These are phyloP conservation scores for Aselliscus stoliczkanus DNA, from an alignment of 2,797 vertebrate genomes.

Conservation along the genomic window DNA sequence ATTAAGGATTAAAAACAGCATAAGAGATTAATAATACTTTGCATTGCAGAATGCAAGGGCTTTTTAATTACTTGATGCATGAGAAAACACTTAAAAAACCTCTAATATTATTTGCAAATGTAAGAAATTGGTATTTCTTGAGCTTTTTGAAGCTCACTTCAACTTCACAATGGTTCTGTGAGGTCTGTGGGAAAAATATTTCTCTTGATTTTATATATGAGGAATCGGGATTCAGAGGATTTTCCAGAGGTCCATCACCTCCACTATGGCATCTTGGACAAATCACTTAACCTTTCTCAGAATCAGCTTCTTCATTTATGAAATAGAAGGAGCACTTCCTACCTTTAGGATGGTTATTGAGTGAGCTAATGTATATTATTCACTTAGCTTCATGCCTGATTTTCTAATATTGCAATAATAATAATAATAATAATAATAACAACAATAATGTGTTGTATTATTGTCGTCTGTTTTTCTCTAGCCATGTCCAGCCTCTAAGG, in stretches of 20 bases:
- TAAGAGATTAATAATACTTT: constrained; percentile 28
- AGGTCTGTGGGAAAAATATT: neutral
- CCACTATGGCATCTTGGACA: neutral
- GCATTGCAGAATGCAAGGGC: neutral
- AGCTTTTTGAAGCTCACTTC: neutral
- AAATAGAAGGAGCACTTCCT: neutral
- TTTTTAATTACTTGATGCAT: constrained; percentile 17
- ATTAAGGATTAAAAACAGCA: constrained; percentile 4
- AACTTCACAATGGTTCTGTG: neutral
- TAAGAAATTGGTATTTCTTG: constrained; percentile 43
- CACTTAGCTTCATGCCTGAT: neutral
- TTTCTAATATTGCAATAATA: neutral
- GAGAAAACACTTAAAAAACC: constrained; percentile 4
- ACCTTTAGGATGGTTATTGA: neutral
- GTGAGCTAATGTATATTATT: neutral
- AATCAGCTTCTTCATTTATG: neutral
- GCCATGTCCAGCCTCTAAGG: neutral
- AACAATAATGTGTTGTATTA: neutral
- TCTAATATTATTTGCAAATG: constrained; percentile 38
- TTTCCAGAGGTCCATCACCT: neutral
- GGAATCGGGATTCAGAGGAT: neutral
- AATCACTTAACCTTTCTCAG: neutral
- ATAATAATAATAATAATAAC: neutral
- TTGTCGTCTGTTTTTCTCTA: neutral
- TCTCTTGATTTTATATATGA: neutral